Evolutionary conservation across 2,797 vertebrate genomes (phyloP).

Genomic region (Geotria australis): DNA sequence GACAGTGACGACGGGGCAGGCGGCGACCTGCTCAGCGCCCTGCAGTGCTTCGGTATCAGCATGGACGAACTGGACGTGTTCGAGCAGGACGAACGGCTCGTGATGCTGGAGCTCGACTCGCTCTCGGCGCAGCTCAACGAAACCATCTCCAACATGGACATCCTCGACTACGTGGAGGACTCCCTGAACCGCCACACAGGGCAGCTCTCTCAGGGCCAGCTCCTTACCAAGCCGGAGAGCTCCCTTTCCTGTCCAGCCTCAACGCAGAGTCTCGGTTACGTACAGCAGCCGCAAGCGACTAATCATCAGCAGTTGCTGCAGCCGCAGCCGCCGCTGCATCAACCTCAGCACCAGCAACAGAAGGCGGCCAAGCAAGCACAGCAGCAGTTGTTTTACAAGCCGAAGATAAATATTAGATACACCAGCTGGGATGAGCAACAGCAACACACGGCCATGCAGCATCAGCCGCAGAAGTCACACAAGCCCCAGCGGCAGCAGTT

Average conservation of each 20-base stretch:
- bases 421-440: background rate
- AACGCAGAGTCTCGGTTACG: no score
- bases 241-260: no score
- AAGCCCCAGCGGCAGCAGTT: background rate
- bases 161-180: slow-evolving; percentile 25
- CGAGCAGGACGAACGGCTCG: slow-evolving; percentile 25
- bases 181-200: slow-evolving; percentile 10
- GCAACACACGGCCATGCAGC: slow-evolving; percentile 3
- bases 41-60: slow-evolving; percentile 25
- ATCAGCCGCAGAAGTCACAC: slow-evolving; percentile 6
- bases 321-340: slow-evolving; percentile 11
- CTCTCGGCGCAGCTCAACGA: slow-evolving; percentile 14
- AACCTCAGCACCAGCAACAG: slow-evolving; percentile 4
- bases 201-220: no score
- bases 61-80: slow-evolving; percentile 20
- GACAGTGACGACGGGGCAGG: slow-evolving; percentile 7
- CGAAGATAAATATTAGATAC: background rate
- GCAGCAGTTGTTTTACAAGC: background rate
- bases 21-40: slow-evolving; percentile 23
- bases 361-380: slow-evolving; percentile 5
- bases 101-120: slow-evolving; percentile 14
- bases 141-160: slow-evolving; percentile 22
- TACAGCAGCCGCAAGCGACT: no score
- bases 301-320: slow-evolving; percentile 5
- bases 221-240: no score